A percentile compares a stretch with the other conserved stretches of the same genome.
These are phyloP conservation scores for Chaenodraco wilsoni DNA, from an alignment of 2,797 vertebrate species.

Conservation along the genomic window DNA sequence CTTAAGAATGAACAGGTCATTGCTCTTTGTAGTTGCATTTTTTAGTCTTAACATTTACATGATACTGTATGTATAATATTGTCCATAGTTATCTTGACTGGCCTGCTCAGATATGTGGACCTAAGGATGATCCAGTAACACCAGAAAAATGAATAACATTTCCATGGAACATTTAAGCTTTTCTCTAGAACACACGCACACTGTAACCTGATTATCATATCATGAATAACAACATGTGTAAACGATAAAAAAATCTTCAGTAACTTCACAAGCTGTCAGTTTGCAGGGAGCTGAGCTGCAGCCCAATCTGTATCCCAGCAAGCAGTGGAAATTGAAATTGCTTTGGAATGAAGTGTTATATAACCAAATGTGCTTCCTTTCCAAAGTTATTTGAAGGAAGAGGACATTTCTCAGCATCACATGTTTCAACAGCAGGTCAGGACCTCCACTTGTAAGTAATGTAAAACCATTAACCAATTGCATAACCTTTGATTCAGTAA, in stretches of 20 bases:
- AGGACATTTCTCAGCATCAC: not conserved
- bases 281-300: slow-evolving; percentile 5
- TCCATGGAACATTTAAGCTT: not conserved
- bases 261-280: not conserved
- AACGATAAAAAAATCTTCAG: not conserved
- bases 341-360: not conserved
- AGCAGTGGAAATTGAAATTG: slow-evolving; percentile 7
- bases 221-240: not conserved
- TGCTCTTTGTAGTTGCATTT: no score
- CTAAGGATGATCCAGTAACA: not conserved
- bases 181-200: not conserved
- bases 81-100: no score
- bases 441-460: slow-evolving; percentile 3
- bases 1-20: no score
- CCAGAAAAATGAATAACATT: slow-evolving; percentile 10
- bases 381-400: not conserved
- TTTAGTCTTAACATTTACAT: no score
- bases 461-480: slow-evolving; percentile 4
- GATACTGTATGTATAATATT: no score
- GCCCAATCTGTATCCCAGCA: not conserved
- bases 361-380: not conserved
- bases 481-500: slow-evolving; percentile 5
- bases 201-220: not conserved
- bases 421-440: not conserved
- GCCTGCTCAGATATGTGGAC: slow-evolving; percentile 14